phyloP scores from a whole-genome alignment of 2,888 invertebrate species.

The Synanthedon myopaeformis region DNA sequence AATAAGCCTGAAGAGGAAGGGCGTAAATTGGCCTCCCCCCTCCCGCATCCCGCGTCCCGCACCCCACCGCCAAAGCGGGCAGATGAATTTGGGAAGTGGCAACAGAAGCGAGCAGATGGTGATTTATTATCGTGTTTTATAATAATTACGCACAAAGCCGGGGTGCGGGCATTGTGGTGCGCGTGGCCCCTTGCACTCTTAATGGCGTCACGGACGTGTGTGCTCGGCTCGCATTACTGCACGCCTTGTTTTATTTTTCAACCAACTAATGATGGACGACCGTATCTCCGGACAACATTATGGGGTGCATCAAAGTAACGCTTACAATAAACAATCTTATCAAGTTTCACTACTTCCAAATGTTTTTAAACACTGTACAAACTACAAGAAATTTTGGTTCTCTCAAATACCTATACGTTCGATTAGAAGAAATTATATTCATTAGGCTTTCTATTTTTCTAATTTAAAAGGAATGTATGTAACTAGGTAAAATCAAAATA shows the following conservation, averaged over 20 bases:
- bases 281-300: conserved; percentile 15
- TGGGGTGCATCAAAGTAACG: not conserved
- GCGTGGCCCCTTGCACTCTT: conserved; percentile 15
- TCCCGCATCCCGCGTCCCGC: conserved; percentile 2
- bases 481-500: too few relatives aligned
- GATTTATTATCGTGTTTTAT: conserved; percentile 65
- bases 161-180: conserved; percentile 37
- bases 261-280: conserved; percentile 19
- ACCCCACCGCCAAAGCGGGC: conserved; percentile 8
- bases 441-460: too few relatives aligned
- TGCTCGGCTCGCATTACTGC: conserved; percentile 27
- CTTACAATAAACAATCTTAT: not conserved
- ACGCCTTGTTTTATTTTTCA: conserved; percentile 27
- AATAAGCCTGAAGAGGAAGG: conserved; percentile 45
- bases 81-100: conserved; percentile 59
- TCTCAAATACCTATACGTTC: too few relatives aligned
- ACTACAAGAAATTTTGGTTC: too few relatives aligned
- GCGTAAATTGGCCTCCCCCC: conserved; percentile 37
- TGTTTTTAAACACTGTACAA: too few relatives aligned
- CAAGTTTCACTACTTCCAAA: not conserved
- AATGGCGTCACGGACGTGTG: conserved; percentile 30
- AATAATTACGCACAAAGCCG: conserved; percentile 49
- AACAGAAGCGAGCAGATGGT: conserved; percentile 61
- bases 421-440: too few relatives aligned
- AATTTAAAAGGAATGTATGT: too few relatives aligned